Percentiles rank a stretch among this genome's conserved stretches.
Conservation (phyloP, 2,113 vertebrate genomes). For the Siphamia tubifer region DNA sequence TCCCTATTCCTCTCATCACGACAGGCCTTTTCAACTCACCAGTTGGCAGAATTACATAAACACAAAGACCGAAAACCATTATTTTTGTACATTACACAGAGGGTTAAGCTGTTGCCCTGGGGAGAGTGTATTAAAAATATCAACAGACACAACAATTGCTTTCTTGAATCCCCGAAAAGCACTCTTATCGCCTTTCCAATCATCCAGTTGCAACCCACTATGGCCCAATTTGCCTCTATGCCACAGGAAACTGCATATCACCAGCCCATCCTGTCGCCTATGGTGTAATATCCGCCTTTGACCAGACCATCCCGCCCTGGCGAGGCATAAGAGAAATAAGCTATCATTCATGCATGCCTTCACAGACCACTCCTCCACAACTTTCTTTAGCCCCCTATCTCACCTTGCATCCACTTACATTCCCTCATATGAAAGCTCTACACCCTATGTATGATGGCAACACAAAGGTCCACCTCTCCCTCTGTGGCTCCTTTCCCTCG, state of each 20-base stretch:
- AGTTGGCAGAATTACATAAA: slow-evolving; percentile 52
- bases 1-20: slow-evolving; percentile 19
- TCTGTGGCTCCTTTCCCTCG: slow-evolving; percentile 53
- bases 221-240: slow-evolving; percentile 50
- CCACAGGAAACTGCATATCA: slow-evolving; percentile 40
- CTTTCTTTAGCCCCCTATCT: neutral
- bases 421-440: slow-evolving; percentile 28
- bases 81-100: slow-evolving; percentile 40
- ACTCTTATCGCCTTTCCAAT: slow-evolving; percentile 32
- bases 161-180: slow-evolving; percentile 40
- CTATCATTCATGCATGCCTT: slow-evolving; percentile 14
- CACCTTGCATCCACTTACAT: slow-evolving; percentile 28
- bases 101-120: slow-evolving; percentile 44
- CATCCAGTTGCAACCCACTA: slow-evolving; percentile 47
- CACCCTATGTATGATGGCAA: slow-evolving; percentile 10
- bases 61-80: slow-evolving; percentile 22
- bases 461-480: slow-evolving; percentile 48
- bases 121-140: slow-evolving; percentile 47
- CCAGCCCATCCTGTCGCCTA: slow-evolving; percentile 1
- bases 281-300: slow-evolving; percentile 15
- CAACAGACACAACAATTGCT: slow-evolving; percentile 32
- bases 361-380: slow-evolving; percentile 8
- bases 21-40: slow-evolving; percentile 39
- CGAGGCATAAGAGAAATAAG: neutral
- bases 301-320: slow-evolving; percentile 1